Evolutionary conservation across 1,140 invertebrate genomes (phyloP).

Genomic region (Drosophila obscura): DNA sequence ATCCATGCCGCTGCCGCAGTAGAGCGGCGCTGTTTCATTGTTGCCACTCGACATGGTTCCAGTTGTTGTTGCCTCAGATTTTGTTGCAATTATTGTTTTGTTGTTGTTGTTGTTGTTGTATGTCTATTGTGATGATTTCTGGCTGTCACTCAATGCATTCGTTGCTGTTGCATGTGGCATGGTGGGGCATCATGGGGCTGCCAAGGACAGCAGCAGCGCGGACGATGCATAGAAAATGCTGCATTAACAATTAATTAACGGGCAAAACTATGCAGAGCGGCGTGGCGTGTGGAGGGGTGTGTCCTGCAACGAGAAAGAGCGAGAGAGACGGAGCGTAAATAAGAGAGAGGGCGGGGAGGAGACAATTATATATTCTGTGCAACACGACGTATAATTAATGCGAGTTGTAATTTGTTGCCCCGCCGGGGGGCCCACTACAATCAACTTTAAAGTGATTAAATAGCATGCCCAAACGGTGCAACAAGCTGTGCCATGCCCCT

Average conservation of each 20-base stretch:
- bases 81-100: conserved; percentile 11
- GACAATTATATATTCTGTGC: conserved; percentile 23
- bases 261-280: background rate
- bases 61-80: background rate
- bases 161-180: too few species aligned
- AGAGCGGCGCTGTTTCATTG: conserved; percentile 73
- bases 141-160: conserved; percentile 35
- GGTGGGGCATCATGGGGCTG: conserved; percentile 25
- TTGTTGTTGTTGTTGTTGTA: conserved; percentile 25
- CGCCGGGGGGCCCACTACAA: background rate
- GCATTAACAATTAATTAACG: conserved; percentile 66
- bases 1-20: conserved; percentile 78
- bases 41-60: conserved; percentile 67
- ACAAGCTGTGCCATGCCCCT: background rate
- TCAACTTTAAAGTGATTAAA: conserved; percentile 46
- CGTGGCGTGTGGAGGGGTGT: background rate
- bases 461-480: conserved; percentile 2
- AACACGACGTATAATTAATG: conserved; percentile 59
- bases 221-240: conserved; percentile 28
- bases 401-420: conserved; percentile 41
- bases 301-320: conserved; percentile 19
- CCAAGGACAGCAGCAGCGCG: conserved; percentile 52
- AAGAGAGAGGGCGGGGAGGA: background rate
- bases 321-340: too few species aligned
- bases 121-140: conserved; percentile 33